Conservation (phyloP, 2,888 invertebrate species). For the Choristoneura rosaceana region DNA sequence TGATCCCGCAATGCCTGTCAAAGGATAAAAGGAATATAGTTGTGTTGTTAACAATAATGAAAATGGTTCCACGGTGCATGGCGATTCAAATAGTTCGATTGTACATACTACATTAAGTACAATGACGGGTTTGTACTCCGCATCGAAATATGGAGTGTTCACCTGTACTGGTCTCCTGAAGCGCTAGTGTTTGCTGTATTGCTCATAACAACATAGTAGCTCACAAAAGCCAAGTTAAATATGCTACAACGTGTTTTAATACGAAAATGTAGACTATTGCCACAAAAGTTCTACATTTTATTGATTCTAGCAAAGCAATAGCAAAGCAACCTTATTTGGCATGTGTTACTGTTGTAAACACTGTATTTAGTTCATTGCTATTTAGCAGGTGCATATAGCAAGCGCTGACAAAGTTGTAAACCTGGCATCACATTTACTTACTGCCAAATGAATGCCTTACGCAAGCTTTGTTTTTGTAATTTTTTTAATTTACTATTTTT, state of each 20-base stretch:
- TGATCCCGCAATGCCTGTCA: too few species aligned
- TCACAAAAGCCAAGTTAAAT: slow-evolving; percentile 2
- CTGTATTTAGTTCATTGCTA: not conserved
- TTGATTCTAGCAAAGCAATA: slow-evolving; percentile 50
- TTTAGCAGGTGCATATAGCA: not conserved
- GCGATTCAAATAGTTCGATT: not conserved
- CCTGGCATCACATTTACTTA: not conserved
- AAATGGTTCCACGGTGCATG: too few species aligned
- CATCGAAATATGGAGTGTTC: not conserved
- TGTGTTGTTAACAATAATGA: too few species aligned
- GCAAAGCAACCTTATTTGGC: slow-evolving; percentile 47
- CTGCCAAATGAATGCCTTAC: not conserved
- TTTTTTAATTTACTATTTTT: not conserved
- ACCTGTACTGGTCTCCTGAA: not conserved
- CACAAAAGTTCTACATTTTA: not conserved
- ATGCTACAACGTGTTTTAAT: not conserved
- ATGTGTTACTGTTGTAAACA: not conserved
- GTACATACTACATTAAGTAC: not conserved
- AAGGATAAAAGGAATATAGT: too few species aligned
- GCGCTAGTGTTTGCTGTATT: not conserved
- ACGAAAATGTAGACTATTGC: not conserved
- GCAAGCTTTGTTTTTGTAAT: not conserved
- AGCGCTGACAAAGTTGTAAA: too few species aligned
- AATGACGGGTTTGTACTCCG: not conserved
- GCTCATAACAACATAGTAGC: not conserved